Evolutionary conservation across 1,140 invertebrate species (phyloP), one percentile per base, ranked within the genome.

Genomic region (Drosophila rufa): DNA sequence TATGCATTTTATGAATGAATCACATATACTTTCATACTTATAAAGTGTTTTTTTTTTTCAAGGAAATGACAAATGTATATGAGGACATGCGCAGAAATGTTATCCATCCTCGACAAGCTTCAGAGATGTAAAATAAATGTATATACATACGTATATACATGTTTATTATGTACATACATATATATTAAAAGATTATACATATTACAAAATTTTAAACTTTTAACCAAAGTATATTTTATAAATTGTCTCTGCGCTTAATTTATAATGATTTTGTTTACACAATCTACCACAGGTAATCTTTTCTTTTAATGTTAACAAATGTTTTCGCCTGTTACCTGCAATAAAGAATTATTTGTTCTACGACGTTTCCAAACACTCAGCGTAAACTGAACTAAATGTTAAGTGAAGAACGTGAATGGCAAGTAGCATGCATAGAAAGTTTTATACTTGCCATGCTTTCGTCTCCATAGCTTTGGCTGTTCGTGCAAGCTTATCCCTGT

Each of bases 1-100:
- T 65, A 65, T 65, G 56, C 57, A 45, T 65, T 61, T 65, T 27
- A 65, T 65, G 62, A 65, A 64, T 64, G 61, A 64, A 64, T 38
- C 22, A 8, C 22, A 36, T 56, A n/a, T 22, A 25, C 53, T 27
- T 40, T 64, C 17, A 27, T 64, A n/a, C 14, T 22, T 36, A 33
- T 45, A 65, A 17, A 33, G 27, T 7, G 19, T 17, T 60, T 61
- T 36, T 22, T 22, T 22, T 61, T 36, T 14, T 33, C 33, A 8
- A 30, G 15, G 40, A 43, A 43, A 61, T 14, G 12, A 12, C 15
- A 25, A 33, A 17, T 11, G 17, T 17, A 17, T 25, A 17, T 17
- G 4, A 17, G n/a, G 57, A 22, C 62, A 61, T 65, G 62, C 62
- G 62, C 62, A 65, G 27, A 33, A 61, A 61, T 5, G 9, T 25